These are phyloP conservation scores for Drosophila koepferae DNA, from an alignment of 2,888 invertebrate genomes.

Conservation along the genomic window DNA sequence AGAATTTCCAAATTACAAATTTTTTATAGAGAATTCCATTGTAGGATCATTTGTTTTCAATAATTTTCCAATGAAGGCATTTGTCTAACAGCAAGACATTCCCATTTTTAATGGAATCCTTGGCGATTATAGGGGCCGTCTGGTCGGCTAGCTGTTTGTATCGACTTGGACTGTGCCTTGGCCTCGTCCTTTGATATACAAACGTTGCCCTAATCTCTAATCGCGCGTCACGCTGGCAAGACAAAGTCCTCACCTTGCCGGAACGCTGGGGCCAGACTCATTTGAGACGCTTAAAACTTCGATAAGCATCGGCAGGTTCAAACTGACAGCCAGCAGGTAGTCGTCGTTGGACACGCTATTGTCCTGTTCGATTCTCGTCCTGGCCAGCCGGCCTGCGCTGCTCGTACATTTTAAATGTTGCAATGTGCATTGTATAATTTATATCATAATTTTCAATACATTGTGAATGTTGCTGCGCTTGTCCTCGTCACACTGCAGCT, in stretches of 20 bases:
- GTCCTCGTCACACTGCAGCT: slow-evolving; percentile 55
- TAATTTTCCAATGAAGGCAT: slow-evolving; percentile 50
- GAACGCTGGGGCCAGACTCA: slow-evolving; percentile 59
- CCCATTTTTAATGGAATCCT: slow-evolving; percentile 26
- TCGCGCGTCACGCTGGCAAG: slow-evolving; percentile 73
- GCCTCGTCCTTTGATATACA: slow-evolving; percentile 44
- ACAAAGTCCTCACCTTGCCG: slow-evolving; percentile 51
- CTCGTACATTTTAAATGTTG: slow-evolving; percentile 62
- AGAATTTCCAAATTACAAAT: neutral
- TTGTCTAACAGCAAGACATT: slow-evolving; percentile 63
- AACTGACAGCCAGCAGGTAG: slow-evolving; percentile 63
- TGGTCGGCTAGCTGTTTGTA: slow-evolving; percentile 26
- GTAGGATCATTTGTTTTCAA: slow-evolving; percentile 34
- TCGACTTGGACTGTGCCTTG: slow-evolving; percentile 17
- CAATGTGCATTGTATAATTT: slow-evolving; percentile 78
- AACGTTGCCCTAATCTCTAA: slow-evolving; percentile 69
- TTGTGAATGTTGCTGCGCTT: slow-evolving; percentile 41
- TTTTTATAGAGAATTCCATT: slow-evolving; percentile 28
- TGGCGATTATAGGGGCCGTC: slow-evolving; percentile 33
- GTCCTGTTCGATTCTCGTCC: slow-evolving; percentile 65
- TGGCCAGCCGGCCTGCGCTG: slow-evolving; percentile 52
- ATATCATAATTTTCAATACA: slow-evolving; percentile 73
- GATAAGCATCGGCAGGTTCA: slow-evolving; percentile 77
- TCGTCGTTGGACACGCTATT: slow-evolving; percentile 53
- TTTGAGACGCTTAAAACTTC: slow-evolving; percentile 68